A percentile compares a stretch with the other conserved stretches of the same genome.
Evolutionary conservation across 53 echinoderm and acorn worm genomes (phyloP).

Genomic region (Luidia sarsii): DNA sequence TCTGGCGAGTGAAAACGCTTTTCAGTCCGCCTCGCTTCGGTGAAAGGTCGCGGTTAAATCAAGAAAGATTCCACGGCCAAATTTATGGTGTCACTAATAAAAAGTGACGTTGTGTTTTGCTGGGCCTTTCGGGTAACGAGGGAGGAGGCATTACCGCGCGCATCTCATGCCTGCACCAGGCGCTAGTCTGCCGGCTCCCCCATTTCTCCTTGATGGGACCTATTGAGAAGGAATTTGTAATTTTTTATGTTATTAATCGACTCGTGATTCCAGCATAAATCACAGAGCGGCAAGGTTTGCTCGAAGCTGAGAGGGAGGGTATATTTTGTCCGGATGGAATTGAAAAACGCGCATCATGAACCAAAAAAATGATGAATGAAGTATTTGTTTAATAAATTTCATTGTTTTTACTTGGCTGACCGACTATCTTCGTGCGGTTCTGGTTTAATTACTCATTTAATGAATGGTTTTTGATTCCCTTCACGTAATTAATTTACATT

Average conservation of each 20-base stretch:
- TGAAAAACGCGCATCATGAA: no score
- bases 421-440: no score
- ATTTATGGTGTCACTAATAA: constrained; percentile 35
- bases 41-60: constrained; percentile 46
- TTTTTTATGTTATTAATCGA: background rate
- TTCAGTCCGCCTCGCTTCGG: no score
- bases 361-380: no score
- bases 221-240: constrained; percentile 42
- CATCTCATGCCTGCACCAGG: background rate
- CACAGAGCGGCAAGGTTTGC: background rate
- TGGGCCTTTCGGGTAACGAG: constrained; percentile 10
- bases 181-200: background rate
- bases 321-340: no score
- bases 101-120: constrained; percentile 55
- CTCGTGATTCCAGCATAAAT: background rate
- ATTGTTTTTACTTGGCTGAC: no score
- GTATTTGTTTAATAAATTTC: no score
- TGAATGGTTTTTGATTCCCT: no score
- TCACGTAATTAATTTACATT: no score
- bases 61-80: constrained; percentile 5
- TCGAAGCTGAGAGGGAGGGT: no score
- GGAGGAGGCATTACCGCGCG: constrained; percentile 2
- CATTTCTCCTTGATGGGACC: background rate
- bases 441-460: no score
- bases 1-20: no score